Evolutionary conservation across 2,797 vertebrate genomes (phyloP), one percentile per base, ranked within the genome.

Genomic region (Enteromius trimaculatus): DNA sequence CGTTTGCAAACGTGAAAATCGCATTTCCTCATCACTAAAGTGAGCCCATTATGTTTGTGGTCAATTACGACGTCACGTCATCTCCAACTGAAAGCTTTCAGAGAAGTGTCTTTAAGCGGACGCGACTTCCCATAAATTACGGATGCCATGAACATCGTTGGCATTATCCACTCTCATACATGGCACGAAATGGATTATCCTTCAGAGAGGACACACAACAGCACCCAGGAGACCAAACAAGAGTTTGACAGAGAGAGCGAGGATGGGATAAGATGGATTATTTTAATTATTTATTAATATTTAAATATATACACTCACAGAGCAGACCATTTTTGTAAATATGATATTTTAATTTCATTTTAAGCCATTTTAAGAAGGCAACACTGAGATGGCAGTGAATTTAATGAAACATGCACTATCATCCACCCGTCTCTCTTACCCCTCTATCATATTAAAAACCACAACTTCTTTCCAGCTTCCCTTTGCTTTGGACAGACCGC

Each of bases 31-130:
- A 84, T 91, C 89, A 87, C 90, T 92, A 89, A 92, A 93, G 90
- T 93, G 91, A 90, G 74, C 88, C 92, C 93, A 94, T 95, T 93
- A 95, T 92, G 92, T 90, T 89, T 93, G 92, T 86, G 92, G 90
- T 92, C 88, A 89, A 81, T 91, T 92, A 91, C 82, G 82, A 80
- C 23, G 86, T 53, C 55, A 29, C 14, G 2, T 31, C 49, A 79
- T 72, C 58, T 51, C 85, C 47, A 39, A 79, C 80, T 70, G 53
- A 62, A 81, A 85, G 85, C 87, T 77, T 86, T 83, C 70, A 76
- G 80, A 47, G 86, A 75, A 58, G 42, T 84, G 17, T 58, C 87
- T 88, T 79, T 86, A 80, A 89, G 71, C 78, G 71, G 58, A 82
- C 39, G 39, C 31, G 7, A 75, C 9, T 87, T 64, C 86, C 68